Conservation (phyloP, 2,113 vertebrate species). For the Chinchilla lanigera region DNA sequence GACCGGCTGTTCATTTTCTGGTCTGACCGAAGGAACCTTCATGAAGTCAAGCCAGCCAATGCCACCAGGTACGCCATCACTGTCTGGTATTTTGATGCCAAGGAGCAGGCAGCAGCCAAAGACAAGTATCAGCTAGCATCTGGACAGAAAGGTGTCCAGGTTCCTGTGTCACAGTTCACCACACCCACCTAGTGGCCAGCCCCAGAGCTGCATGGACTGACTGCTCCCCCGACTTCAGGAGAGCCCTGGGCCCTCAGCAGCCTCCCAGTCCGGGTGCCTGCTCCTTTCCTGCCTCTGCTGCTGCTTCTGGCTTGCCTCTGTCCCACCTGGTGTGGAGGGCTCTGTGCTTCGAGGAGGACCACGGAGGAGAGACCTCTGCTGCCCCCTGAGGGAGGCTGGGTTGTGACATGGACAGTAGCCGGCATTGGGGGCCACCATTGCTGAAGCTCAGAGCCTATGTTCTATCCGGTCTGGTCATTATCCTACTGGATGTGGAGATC, state of each 20-base stretch:
- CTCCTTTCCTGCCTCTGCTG: constrained; percentile 40
- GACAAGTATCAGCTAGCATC: constrained; percentile 91
- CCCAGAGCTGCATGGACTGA: constrained; percentile 43
- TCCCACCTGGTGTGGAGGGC: constrained; percentile 59
- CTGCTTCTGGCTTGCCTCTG: constrained; percentile 74
- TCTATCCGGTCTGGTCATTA: not conserved
- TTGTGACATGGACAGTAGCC: not conserved
- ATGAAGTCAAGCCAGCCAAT: constrained; percentile 94
- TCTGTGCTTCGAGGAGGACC: constrained; percentile 30
- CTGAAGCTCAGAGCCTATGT: constrained; percentile 15
- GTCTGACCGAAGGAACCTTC: constrained; percentile 95
- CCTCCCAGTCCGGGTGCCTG: constrained; percentile 26
- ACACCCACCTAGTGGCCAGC: constrained; percentile 84
- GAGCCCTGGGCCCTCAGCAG: constrained; percentile 31
- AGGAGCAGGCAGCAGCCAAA: constrained; percentile 94
- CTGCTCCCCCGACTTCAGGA: constrained; percentile 44
- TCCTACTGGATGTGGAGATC: not conserved
- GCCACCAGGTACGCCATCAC: constrained; percentile 95
- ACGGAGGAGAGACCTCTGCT: constrained; percentile 57
- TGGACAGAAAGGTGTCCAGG: constrained; percentile 91
- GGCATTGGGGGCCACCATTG: not conserved
- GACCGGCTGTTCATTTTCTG: constrained; percentile 96
- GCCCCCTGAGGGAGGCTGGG: not conserved
- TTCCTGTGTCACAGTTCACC: constrained; percentile 88
- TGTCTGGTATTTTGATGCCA: constrained; percentile 97